Base-by-base conservation (phyloP, 2,797 vertebrate species). In the Glyptemys insculpta region DNA sequence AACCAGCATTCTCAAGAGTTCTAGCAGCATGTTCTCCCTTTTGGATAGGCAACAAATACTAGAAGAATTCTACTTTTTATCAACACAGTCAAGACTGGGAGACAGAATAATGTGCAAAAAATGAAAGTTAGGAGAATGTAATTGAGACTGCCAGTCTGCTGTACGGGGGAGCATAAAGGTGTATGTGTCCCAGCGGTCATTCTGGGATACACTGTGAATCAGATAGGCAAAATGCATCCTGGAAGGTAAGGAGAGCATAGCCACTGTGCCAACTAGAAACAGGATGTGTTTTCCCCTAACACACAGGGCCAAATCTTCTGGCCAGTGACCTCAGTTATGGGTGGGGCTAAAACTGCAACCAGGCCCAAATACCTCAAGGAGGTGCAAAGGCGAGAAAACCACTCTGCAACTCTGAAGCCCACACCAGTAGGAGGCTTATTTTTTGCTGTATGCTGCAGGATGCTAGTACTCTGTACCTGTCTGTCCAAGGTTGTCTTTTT, bases 221-320 rank as follows among this genome's bases (percentile, higher is more conserved):
- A 84, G 86, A 90, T 94, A 82, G 79, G 37, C 88, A 81, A 62
- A 83, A 19, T 21, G 29, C 12, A 86, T 94, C 80, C 81, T 92
- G 62, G 50, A 91, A 8, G 90, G 3, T 6, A 90, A 92, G 68
- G 92, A 93, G 62, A 92, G 53, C 81, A 95, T 92, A 85, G 80
- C 68, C 88, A 90, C 14, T 79, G 9, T 31, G 29, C 14, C 76
- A 94, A 6, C 54, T 14, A 89, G 21, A 53, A 57, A 90, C 92
- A 87, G 12, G 88, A 80, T 59, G 65, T 83, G 65, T 87, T 95
- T 82, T 37, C 27, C 16, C 8, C 37, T 54, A 44, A 14, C 23
- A 47, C 23, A 72, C 19, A 12, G 25, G 14, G 12, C 12, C 44
- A 47, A 10, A 41, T 84, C 3, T 1, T 86, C 31, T 59, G 10